Conservation (phyloP, 1,140 invertebrate genomes). For the Apocrypta bakeri region DNA sequence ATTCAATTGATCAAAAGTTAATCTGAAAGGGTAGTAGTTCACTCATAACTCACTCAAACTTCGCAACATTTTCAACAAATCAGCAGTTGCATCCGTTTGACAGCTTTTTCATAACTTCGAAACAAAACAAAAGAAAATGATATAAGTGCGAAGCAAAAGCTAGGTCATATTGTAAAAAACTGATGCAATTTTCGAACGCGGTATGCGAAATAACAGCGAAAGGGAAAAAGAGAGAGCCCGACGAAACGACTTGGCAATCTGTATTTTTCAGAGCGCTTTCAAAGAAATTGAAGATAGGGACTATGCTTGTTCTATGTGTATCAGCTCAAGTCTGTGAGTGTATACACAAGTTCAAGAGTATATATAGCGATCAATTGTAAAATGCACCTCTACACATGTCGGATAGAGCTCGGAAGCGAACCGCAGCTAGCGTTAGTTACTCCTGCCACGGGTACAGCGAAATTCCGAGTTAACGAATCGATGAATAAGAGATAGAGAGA, state of each 20-base stretch:
- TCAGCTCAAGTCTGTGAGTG: too few species aligned
- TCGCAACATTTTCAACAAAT: not conserved
- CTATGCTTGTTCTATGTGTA: not conserved
- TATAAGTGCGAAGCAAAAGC: not conserved
- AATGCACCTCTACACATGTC: not conserved
- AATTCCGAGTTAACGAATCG: constrained; percentile 23
- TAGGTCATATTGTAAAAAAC: not conserved
- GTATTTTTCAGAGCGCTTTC: constrained; percentile 24
- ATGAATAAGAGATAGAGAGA: too few species aligned
- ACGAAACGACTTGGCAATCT: not conserved
- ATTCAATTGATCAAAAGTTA: not conserved
- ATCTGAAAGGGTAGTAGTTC: not conserved
- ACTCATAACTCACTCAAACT: not conserved
- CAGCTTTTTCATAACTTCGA: not conserved
- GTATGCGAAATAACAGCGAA: too few species aligned
- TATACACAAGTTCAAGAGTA: not conserved
- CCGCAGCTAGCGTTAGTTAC: constrained; percentile 1
- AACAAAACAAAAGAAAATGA: not conserved
- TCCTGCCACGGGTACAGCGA: not conserved
- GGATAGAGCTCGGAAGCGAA: not conserved
- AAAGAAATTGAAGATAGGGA: constrained; percentile 2
- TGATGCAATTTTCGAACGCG: not conserved
- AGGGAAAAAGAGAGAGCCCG: not conserved
- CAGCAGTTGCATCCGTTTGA: not conserved
- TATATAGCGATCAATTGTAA: constrained; percentile 11